A percentile compares a stretch with the other conserved stretches of the same genome.
Conservation (phyloP, 2,113 vertebrate genomes). For the Sylvia atricapilla region DNA sequence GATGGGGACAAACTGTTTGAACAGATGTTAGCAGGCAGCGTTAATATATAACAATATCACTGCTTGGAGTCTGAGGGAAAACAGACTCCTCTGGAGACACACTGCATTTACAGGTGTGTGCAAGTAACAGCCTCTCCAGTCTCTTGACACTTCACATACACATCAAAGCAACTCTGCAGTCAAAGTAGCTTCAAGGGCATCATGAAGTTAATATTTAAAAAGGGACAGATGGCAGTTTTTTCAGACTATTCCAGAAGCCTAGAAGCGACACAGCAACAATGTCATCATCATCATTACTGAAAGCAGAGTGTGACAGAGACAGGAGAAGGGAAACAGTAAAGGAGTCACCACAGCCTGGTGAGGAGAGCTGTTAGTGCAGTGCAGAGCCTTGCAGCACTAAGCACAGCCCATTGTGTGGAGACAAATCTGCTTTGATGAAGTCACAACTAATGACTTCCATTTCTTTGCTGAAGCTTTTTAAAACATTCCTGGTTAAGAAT, state of each 20-base stretch:
- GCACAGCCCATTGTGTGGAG: background rate
- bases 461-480: background rate
- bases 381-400: background rate
- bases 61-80: background rate
- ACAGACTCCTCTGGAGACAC: background rate
- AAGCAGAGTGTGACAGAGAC: background rate
- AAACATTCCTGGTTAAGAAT: background rate
- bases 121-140: background rate
- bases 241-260: constrained; percentile 17
- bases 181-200: background rate
- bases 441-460: background rate
- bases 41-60: background rate
- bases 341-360: background rate
- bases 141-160: background rate
- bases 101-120: background rate
- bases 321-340: background rate
- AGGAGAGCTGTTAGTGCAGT: background rate
- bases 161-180: background rate
- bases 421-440: background rate
- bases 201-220: constrained; percentile 44
- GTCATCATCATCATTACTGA: background rate
- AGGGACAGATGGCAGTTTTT: constrained; percentile 1
- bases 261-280: background rate
- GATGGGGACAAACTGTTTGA: background rate
- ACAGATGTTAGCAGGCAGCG: background rate